Base-by-base conservation (phyloP, 2,888 invertebrate species). In the Synergus laeviventris region DNA sequence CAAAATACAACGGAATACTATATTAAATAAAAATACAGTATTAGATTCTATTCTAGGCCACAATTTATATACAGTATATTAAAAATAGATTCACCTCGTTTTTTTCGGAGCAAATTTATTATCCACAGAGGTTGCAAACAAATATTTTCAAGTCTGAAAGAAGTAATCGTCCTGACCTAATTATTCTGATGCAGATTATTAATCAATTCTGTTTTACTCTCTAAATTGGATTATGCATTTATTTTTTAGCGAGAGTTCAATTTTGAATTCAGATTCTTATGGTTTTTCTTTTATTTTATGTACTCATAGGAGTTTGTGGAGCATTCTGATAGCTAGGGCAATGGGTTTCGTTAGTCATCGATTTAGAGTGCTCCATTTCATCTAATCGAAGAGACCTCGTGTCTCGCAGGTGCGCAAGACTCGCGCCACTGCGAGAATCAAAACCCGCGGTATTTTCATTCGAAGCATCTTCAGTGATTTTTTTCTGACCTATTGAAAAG, bases 381-480 rank as follows among this genome's bases (percentile, higher is more conserved):
- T 70, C 45, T 70, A 70, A 70, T 70, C 70, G 70, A 70, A 70
- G 70, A 70, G 70, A 70, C 70, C 70, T 70, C 70, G 70, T 70
- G 49, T 70, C 49, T 49, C 31, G 49, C 70, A 70, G 49, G 70
- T 70, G 70, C 70, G 70, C 70, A 70, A 49, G 70, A 54, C 70
- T 49, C 49, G 49, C 70, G 31, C 66, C 66, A 45, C 42, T 42
- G 21, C 7, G 24, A 49, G 31, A 11, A 3, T 24, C n/a, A 36
- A 49, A 45, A 70, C 24, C 16, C 45, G 49, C 70, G 49, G 24
- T 24, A 16, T 45, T 49, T 45, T 45, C n/a, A 4, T 11, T 24
- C 0, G 12, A 31, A 3, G 16, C 49, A n/a, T 49, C 16, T 8
- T 16, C 0, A 70, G n/a, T 11, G 31, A n/a, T 70, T 49, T 49